A percentile compares a stretch with the other conserved stretches of the same genome.
Evolutionary conservation across 2,797 vertebrate species (phyloP).

Genomic region (Sebastes cheni): DNA sequence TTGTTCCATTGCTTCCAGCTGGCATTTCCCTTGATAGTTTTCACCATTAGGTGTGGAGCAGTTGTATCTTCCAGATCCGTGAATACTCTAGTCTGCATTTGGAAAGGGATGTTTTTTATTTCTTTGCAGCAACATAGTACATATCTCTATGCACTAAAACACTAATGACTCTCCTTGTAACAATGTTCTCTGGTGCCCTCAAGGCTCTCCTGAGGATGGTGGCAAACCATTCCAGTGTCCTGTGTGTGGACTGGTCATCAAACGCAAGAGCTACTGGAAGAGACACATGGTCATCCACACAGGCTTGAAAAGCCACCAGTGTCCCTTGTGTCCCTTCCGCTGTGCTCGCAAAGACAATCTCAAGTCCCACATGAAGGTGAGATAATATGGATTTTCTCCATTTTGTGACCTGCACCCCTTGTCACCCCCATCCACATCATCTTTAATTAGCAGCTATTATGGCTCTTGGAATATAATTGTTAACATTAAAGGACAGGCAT

Average conservation of each 20-base stretch:
- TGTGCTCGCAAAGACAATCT: slow-evolving; percentile 99
- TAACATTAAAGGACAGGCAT: slow-evolving; percentile 24
- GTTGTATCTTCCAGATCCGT: slow-evolving; percentile 31
- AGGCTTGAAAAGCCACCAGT: slow-evolving; percentile 99
- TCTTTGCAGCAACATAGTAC: background rate
- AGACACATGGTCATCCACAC: slow-evolving; percentile 99
- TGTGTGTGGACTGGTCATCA: slow-evolving; percentile 98
- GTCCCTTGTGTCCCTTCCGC: slow-evolving; percentile 97
- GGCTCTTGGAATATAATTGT: slow-evolving; percentile 34
- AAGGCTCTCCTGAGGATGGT: slow-evolving; percentile 95
- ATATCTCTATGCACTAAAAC: background rate
- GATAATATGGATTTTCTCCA: slow-evolving; percentile 26
- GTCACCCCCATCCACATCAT: slow-evolving; percentile 7
- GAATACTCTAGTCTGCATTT: slow-evolving; percentile 5
- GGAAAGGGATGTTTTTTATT: slow-evolving; percentile 9
- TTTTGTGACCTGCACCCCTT: background rate
- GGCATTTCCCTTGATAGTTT: slow-evolving; percentile 59
- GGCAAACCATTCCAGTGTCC: slow-evolving; percentile 99
- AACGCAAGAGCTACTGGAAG: slow-evolving; percentile 99
- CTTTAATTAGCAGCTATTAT: slow-evolving; percentile 31
- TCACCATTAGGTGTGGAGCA: slow-evolving; percentile 57
- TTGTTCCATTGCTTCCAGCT: slow-evolving; percentile 72
- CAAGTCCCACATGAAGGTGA: slow-evolving; percentile 99
- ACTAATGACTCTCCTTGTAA: slow-evolving; percentile 4
- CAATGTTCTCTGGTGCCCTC: slow-evolving; percentile 23